Conservation (phyloP, 2,797 vertebrate species). For the Borostomias antarcticus region DNA sequence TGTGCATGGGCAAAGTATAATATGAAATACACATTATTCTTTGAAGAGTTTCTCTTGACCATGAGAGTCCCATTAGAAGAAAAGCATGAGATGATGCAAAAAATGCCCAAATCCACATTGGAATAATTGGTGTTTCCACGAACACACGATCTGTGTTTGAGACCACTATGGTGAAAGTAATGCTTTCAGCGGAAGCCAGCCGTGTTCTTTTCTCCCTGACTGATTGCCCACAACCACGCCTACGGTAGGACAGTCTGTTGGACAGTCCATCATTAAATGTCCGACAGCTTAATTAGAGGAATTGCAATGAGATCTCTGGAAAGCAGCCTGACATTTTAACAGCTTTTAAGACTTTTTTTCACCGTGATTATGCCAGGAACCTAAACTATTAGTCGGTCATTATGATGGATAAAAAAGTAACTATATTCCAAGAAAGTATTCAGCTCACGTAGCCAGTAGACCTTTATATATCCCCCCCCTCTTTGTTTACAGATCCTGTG, state of each 20-base stretch:
- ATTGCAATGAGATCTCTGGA: constrained; percentile 54
- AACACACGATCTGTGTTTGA: constrained; percentile 5
- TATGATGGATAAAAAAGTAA: constrained; percentile 48
- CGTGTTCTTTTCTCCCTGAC: constrained; percentile 20
- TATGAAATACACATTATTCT: too few species aligned
- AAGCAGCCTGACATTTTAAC: constrained; percentile 67
- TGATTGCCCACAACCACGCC: constrained; percentile 34
- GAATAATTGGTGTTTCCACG: constrained; percentile 16
- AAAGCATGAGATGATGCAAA: too few species aligned
- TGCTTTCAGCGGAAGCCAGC: constrained; percentile 9
- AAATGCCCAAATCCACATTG: too few species aligned
- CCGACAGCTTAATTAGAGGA: constrained; percentile 67
- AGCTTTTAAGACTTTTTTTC: constrained; percentile 46
- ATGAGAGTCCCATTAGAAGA: too few species aligned
- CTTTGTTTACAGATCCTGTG: too few species aligned
- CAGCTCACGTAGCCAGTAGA: constrained; percentile 22
- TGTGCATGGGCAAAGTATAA: too few species aligned
- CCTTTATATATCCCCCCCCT: too few species aligned
- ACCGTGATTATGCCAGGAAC: constrained; percentile 52
- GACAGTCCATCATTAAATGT: constrained; percentile 61
- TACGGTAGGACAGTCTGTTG: constrained; percentile 20
- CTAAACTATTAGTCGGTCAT: constrained; percentile 57
- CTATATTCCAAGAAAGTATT: constrained; percentile 31
- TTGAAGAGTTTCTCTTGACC: too few species aligned
- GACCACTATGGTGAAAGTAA: constrained; percentile 16